These are phyloP conservation scores for Hippoglossus hippoglossus DNA, from an alignment of 2,797 vertebrate genomes.

Conservation along the genomic window DNA sequence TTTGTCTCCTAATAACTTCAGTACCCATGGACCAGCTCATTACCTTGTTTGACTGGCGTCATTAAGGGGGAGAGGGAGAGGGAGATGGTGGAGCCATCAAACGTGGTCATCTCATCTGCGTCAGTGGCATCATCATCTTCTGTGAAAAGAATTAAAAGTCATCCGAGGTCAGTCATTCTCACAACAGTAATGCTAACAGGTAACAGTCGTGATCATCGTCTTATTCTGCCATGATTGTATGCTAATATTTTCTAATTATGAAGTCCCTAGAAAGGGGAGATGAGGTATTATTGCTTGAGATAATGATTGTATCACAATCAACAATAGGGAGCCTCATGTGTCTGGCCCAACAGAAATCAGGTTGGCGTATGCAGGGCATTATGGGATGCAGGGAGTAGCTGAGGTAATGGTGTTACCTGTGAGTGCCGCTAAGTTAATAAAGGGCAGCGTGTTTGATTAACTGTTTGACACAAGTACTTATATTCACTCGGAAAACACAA, in stretches of 20 bases:
- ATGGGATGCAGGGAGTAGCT: not conserved
- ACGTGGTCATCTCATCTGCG: slow-evolving; percentile 83
- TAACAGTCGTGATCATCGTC: not conserved
- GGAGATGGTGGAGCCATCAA: slow-evolving; percentile 88
- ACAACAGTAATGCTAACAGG: not conserved
- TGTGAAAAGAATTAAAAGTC: slow-evolving; percentile 45
- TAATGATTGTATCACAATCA: not conserved
- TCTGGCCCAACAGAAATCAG: not conserved
- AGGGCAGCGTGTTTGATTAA: not conserved
- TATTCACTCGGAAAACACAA: not conserved
- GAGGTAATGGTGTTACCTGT: too few relatives aligned
- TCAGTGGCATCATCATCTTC: slow-evolving; percentile 83
- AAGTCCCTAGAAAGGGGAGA: not conserved
- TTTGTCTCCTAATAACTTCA: not conserved
- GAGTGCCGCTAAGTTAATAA: not conserved
- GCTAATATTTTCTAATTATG: not conserved
- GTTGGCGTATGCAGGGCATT: not conserved
- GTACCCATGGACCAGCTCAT: slow-evolving; percentile 9
- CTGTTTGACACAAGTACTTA: not conserved
- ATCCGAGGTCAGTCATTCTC: slow-evolving; percentile 11
- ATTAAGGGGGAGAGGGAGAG: slow-evolving; percentile 93
- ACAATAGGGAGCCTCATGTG: not conserved
- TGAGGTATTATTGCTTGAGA: not conserved
- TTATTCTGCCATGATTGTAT: not conserved
- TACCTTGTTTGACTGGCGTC: slow-evolving; percentile 90